Evolutionary conservation across 1,140 invertebrate genomes (phyloP), one percentile per base, ranked within the genome.

Genomic region (Hylaeus volcanicus): DNA sequence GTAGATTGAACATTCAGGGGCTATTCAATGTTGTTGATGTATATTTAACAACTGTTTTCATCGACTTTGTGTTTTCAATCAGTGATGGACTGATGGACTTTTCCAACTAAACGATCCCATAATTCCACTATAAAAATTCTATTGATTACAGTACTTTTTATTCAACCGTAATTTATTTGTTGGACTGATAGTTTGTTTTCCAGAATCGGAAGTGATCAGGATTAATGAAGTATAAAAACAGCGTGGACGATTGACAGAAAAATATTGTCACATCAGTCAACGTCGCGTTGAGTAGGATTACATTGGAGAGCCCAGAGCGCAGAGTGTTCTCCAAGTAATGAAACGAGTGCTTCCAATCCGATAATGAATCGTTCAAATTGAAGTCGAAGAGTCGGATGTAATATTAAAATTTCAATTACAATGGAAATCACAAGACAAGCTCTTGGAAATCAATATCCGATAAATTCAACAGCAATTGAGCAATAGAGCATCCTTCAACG

Each of bases 391-490:
- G 60, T 43, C 64, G 4, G 68, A 70, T 51, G 37, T 39, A 39
- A 41, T 65, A 73, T 63, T 79, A 64, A 73, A 64, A 55, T 79
- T 56, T 8, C 60, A 73, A 79, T 79, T 79, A 73, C 60, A 11
- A 64, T 64, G 69, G 69, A 55, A 73, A 72, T 73, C 56, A 79
- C 60, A 73, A 79, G 77, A 73, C 69, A 41, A 73, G 5, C n/a
- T 14, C 26, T 58, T 65, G 51, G 26, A 65, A 53, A 15, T 61
- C 65, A n/a, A 70, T n/a, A 53, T 12, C 60, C 69, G 48, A 72
- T 64, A 64, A 72, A 79, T 79, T 73, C 48, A n/a, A 72, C 45
- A 45, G 37, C 48, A 63, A 71, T 63, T 53, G 37, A n/a, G 6
- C n/a, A 8, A n/a, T 43, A 11, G 56, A 6, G 4, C n/a, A 55